These are phyloP conservation scores for Sarcophaga rosellei DNA, from an alignment of 2,888 invertebrate species.

Conservation along the genomic window DNA sequence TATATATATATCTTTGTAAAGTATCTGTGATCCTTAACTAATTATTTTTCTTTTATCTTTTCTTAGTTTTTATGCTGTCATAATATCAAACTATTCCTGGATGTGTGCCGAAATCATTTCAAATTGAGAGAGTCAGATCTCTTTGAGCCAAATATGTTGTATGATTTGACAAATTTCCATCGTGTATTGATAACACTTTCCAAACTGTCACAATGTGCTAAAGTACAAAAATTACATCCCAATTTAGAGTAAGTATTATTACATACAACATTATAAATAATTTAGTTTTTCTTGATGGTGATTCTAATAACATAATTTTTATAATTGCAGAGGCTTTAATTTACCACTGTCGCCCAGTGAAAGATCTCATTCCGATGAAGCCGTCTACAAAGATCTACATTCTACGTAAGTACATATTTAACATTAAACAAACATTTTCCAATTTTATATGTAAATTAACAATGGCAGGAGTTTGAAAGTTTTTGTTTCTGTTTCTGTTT, in stretches of 20 bases:
- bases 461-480: conserved; percentile 4
- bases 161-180: conserved; percentile 97
- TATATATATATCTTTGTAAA: too few relatives aligned
- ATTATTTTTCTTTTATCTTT: conserved; percentile 47
- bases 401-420: conserved; percentile 87
- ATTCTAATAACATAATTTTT: conserved; percentile 13
- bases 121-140: conserved; percentile 92
- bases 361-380: conserved; percentile 90
- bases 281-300: background rate
- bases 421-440: background rate
- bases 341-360: conserved; percentile 84
- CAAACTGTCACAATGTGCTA: conserved; percentile 91
- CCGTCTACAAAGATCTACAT: conserved; percentile 92
- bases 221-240: conserved; percentile 82
- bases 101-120: conserved; percentile 92
- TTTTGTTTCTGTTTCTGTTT: background rate
- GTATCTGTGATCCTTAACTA: background rate
- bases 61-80: conserved; percentile 96
- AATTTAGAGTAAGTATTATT: conserved; percentile 87
- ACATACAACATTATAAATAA: background rate
- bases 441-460: conserved; percentile 6
- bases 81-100: conserved; percentile 96
- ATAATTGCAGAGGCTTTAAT: conserved; percentile 88
- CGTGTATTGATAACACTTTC: conserved; percentile 95
- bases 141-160: conserved; percentile 97